Conservation (phyloP, 2,797 vertebrate genomes). For the Mastacembelus armatus region DNA sequence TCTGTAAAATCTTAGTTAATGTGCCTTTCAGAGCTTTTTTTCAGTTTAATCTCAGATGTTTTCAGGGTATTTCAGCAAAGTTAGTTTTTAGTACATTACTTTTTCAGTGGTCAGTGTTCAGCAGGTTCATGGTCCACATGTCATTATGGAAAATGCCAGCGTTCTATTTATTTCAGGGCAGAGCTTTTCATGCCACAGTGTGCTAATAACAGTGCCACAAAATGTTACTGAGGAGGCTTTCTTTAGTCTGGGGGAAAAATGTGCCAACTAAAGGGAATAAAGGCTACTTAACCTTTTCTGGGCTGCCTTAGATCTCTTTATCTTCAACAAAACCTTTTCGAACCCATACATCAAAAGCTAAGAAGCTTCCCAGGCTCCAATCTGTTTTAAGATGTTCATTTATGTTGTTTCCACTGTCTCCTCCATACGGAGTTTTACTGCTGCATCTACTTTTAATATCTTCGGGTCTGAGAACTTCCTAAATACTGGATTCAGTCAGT, state of each 20-base stretch:
- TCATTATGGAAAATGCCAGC: constrained; percentile 42
- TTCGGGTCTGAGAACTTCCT: background rate
- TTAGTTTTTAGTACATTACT: background rate
- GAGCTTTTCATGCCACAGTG: constrained; percentile 31
- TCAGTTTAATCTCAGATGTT: background rate
- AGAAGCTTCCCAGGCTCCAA: background rate
- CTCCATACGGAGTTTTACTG: background rate
- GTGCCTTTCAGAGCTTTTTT: no score
- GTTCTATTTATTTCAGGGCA: constrained; percentile 28
- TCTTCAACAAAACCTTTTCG: constrained; percentile 22
- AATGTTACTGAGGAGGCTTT: constrained; percentile 39
- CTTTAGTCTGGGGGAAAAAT: constrained; percentile 26
- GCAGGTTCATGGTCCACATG: background rate
- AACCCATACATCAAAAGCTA: background rate
- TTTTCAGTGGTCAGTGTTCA: background rate
- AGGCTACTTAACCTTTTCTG: constrained; percentile 48
- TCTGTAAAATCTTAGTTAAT: no score
- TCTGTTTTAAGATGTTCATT: background rate
- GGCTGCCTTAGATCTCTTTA: constrained; percentile 21
- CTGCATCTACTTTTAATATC: background rate
- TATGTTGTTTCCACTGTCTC: background rate
- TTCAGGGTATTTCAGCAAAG: background rate
- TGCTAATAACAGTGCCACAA: no score
- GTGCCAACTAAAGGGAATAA: constrained; percentile 30
- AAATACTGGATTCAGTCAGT: background rate